Evolutionary conservation across 2,888 invertebrate species (phyloP).

Genomic region (Sinelater perroti): DNA sequence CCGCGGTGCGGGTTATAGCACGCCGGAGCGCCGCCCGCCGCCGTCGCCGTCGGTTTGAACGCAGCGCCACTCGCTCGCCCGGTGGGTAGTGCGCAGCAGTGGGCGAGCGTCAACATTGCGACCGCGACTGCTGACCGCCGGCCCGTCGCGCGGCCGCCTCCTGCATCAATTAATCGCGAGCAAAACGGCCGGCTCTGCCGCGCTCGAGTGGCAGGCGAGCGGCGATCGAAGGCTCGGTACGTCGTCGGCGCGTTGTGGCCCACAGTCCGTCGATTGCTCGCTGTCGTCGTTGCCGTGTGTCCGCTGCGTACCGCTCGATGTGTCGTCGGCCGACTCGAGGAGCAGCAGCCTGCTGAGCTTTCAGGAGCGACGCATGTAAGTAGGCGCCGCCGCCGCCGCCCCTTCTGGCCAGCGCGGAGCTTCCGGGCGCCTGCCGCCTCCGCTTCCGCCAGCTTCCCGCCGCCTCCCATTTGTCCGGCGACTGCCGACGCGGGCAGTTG

Average conservation of each 20-base stretch:
- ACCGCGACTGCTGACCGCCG: background rate
- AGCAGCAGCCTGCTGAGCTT: no score
- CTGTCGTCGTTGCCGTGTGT: conserved; percentile 11
- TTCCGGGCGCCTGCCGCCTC: no score
- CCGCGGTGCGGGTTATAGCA: conserved; percentile 5
- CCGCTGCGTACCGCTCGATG: background rate
- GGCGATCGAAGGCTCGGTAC: conserved; percentile 23
- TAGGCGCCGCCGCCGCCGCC: no score
- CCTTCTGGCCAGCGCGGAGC: no score
- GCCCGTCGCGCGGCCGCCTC: background rate
- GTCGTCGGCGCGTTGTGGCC: conserved; percentile 3
- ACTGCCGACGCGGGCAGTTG: no score
- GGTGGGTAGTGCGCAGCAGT: conserved; percentile 27
- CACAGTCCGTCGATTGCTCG: conserved; percentile 4
- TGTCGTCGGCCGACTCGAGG: conserved; percentile 5
- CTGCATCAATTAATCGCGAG: no score
- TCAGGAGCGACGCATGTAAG: conserved; percentile 23
- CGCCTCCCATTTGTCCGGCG: no score
- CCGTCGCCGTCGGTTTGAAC: conserved; percentile 6
- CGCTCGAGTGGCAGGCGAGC: conserved; percentile 19
- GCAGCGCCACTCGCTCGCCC: conserved; percentile 5
- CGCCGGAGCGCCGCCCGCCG: background rate
- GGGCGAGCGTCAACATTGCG: background rate
- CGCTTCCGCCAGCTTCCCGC: no score
- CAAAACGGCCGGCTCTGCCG: background rate